phyloP scores from a whole-genome alignment of 2,888 invertebrate genomes.

The Dioctria linearis region DNA sequence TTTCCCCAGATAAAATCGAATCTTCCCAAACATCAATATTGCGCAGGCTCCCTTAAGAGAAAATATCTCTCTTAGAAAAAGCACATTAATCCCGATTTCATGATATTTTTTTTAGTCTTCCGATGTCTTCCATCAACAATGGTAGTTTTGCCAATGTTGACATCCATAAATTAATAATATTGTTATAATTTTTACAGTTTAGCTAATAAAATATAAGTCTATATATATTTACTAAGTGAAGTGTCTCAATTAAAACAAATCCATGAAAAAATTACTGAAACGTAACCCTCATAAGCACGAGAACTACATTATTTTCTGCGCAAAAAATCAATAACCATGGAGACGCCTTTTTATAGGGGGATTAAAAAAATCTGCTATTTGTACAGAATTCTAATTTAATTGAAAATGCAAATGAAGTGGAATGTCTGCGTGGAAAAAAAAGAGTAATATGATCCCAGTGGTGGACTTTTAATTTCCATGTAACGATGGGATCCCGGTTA shows the following conservation, averaged over 20 bases:
- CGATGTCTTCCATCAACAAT: constrained; percentile 68
- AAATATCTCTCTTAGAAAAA: constrained; percentile 31
- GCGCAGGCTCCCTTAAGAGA: constrained; percentile 52
- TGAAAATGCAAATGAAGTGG: constrained; percentile 27
- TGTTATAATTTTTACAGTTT: constrained; percentile 36
- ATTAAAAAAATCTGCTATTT: neutral
- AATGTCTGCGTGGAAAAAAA: constrained; percentile 1
- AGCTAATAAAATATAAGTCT: neutral
- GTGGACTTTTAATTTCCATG: neutral
- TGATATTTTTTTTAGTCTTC: constrained; percentile 62
- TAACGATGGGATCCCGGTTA: constrained; percentile 9
- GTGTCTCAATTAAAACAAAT: neutral
- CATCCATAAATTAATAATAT: constrained; percentile 44
- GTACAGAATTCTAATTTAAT: constrained; percentile 21
- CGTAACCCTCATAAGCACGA: neutral
- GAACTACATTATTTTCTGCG: constrained; percentile 3
- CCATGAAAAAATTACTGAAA: neutral
- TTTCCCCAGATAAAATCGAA: neutral
- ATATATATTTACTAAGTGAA: neutral
- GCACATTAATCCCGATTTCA: constrained; percentile 1
- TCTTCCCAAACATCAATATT: constrained; percentile 4
- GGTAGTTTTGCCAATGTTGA: constrained; percentile 59
- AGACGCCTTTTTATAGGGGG: constrained; percentile 22
- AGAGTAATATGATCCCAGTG: constrained; percentile 16
- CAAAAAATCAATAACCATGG: constrained; percentile 51